Base-by-base conservation (phyloP, 2,888 invertebrate genomes). In the Cylloceria caligata region DNA sequence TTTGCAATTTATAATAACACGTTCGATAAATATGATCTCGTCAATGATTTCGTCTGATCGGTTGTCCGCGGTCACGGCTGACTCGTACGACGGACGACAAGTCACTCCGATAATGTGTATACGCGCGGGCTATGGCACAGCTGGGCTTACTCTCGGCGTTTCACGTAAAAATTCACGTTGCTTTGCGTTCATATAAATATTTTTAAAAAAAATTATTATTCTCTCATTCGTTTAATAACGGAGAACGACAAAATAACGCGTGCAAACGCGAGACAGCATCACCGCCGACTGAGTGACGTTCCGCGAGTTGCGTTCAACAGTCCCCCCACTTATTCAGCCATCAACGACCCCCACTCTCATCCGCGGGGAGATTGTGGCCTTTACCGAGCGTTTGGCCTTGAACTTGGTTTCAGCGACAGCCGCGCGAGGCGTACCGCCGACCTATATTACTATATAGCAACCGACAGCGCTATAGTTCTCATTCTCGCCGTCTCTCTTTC, bases 231-330 rank as follows among this genome's bases (percentile, higher is more conserved):
- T 68, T 77, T 49, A 73, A 75, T 65, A 82, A 87, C 86, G 74
- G 84, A 86, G 88, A 89, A 88, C 88, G 87, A 88, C 88, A 87
- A 83, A 83, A 87, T 45, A 86, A 89, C 89, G 88, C 92, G 92
- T 92, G 90, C 86, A 89, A 84, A 86, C 92, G 90, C 91, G 90
- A 92, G 91, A 92, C 92, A 93, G 92, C 92, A 91, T 92, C 91
- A 92, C 91, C 91, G 92, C 92, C 91, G 90, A 92, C 92, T 92
- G 92, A 91, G 91, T 93, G 92, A 92, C 92, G 92, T 91, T 89
- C 92, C 94, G 94, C 94, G 94, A 94, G 94, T 94, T 93, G 93
- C 94, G 94, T 92, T 93, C 91, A 94, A 94, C 94, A 94, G 94
- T 94, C 94, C 94, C 94, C 90, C 93, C 93, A 89, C 91, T 92